Percentiles rank a stretch among this genome's conserved stretches.
phyloP scores from a whole-genome alignment of 1,140 invertebrate genomes.

The Colletes gigas region DNA sequence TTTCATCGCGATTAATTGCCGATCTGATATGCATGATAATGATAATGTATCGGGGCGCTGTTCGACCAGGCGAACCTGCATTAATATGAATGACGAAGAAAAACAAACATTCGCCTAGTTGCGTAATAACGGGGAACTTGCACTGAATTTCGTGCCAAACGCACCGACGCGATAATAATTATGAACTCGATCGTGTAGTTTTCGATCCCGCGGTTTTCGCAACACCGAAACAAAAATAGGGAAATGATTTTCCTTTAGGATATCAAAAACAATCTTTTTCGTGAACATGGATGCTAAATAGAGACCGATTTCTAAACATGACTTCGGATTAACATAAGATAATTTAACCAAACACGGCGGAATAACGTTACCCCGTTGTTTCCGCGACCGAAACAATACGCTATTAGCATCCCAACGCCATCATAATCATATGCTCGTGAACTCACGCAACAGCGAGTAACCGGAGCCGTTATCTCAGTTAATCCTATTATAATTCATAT shows the following conservation, averaged over 20 bases:
- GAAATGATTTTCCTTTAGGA: too few species aligned
- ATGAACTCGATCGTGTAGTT: too few species aligned
- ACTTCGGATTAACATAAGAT: constrained; percentile 27
- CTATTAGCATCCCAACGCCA: constrained; percentile 45
- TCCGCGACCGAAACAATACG: constrained; percentile 43
- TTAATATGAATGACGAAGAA: neutral
- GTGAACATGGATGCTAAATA: neutral
- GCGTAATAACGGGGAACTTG: neutral
- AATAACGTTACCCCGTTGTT: constrained; percentile 21
- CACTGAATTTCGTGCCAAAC: too few species aligned
- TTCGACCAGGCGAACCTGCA: neutral
- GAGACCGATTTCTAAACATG: neutral
- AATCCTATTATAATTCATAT: constrained; percentile 44
- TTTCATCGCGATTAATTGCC: constrained; percentile 23
- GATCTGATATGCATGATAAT: constrained; percentile 15
- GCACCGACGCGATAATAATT: too few species aligned
- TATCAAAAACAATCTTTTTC: neutral
- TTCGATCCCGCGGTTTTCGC: too few species aligned
- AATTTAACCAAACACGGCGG: constrained; percentile 19
- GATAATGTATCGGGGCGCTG: neutral
- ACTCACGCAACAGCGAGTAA: constrained; percentile 38
- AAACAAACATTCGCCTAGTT: neutral
- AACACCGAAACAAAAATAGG: neutral
- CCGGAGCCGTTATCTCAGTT: constrained; percentile 26
- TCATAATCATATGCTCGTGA: constrained; percentile 44